phyloP scores from a whole-genome alignment of 2,888 invertebrate species.

The Chloroclysta siterata region DNA sequence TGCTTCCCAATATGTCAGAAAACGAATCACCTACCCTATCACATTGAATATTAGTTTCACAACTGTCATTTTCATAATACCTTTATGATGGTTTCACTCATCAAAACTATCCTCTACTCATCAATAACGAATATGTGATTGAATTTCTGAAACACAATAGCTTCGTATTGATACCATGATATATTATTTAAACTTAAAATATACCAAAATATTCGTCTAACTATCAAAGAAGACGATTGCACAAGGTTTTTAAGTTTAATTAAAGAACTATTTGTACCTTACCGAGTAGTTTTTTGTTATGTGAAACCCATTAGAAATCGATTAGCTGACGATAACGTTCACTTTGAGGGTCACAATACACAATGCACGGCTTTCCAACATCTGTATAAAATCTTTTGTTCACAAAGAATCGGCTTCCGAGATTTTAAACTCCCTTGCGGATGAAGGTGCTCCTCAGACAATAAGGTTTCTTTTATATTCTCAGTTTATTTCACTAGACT shows the following conservation, averaged over 20 bases:
- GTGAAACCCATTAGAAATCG: slow-evolving; percentile 30
- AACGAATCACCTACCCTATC: too few relatives aligned
- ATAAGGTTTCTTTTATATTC: too few relatives aligned
- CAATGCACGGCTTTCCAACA: not conserved
- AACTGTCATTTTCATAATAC: too few relatives aligned
- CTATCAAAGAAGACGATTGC: not conserved
- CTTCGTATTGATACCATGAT: too few relatives aligned
- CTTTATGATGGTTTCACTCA: too few relatives aligned
- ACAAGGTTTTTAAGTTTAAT: not conserved
- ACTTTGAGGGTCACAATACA: slow-evolving; percentile 1
- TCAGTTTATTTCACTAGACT: too few relatives aligned
- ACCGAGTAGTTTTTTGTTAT: not conserved
- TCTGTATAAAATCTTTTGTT: not conserved
- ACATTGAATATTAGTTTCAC: too few relatives aligned
- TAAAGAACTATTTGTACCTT: not conserved
- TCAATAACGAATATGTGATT: too few relatives aligned
- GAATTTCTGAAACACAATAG: too few relatives aligned
- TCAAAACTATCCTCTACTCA: too few relatives aligned
- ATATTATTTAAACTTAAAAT: not conserved
- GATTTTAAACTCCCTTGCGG: not conserved
- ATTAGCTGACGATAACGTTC: slow-evolving; percentile 30
- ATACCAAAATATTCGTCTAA: not conserved
- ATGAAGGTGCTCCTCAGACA: too few relatives aligned
- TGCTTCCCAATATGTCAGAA: too few relatives aligned
- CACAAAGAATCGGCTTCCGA: slow-evolving; percentile 3